Evolutionary conservation across 1,140 invertebrate species (phyloP).

Genomic region (Euborellia annulipes): DNA sequence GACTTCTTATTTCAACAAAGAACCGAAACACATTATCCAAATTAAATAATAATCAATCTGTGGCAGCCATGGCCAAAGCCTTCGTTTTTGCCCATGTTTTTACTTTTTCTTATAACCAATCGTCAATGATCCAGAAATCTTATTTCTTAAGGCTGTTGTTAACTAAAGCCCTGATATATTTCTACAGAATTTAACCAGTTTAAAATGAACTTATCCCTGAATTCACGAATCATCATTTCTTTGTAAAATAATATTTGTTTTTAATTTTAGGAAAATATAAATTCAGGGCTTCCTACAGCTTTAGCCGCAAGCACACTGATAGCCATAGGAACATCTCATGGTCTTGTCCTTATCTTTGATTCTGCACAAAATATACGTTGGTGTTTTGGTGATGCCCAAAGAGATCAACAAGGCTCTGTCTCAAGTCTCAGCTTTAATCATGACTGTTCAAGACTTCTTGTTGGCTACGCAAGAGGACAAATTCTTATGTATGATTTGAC

Average conservation of each 20-base stretch:
- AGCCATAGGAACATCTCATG: conserved; percentile 84
- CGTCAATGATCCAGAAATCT: no score
- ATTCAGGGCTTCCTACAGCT: conserved; percentile 74
- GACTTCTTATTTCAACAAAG: no score
- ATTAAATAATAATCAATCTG: no score
- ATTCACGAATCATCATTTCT: no score
- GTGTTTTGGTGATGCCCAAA: conserved; percentile 50
- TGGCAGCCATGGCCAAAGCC: no score
- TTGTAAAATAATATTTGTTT: conserved; percentile 14
- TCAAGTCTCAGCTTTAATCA: conserved; percentile 62
- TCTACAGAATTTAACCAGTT: no score
- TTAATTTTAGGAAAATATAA: conserved; percentile 57
- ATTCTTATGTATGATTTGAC: conserved; percentile 68
- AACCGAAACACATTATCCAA: no score
- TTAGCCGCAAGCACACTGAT: conserved; percentile 62
- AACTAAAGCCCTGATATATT: not conserved
- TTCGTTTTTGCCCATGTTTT: no score
- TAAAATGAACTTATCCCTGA: no score
- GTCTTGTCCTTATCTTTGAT: conserved; percentile 80
- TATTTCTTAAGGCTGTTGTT: conserved; percentile 4
- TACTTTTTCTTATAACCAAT: no score
- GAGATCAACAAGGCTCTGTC: conserved; percentile 63
- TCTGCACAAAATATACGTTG: conserved; percentile 67
- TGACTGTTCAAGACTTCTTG: conserved; percentile 69
- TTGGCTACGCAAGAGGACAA: conserved; percentile 74